Conservation (phyloP, 2,113 vertebrate species). For the Pipra filicauda region DNA sequence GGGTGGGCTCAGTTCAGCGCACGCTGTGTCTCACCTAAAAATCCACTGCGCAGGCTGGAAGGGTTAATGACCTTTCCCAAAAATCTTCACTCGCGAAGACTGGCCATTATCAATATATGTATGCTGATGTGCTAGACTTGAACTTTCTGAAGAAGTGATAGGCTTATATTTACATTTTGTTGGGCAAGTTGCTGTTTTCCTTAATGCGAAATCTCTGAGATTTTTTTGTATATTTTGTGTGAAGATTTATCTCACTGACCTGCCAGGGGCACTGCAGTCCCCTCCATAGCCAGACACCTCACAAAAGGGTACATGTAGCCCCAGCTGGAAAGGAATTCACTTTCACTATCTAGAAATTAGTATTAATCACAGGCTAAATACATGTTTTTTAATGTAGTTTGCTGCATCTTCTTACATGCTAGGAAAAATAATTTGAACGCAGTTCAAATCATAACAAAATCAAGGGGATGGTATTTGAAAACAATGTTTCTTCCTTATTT, state of each 20-base stretch:
- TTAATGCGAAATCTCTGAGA: not conserved
- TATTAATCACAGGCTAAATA: not conserved
- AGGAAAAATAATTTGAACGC: not conserved
- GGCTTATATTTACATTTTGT: not conserved
- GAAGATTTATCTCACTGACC: not conserved
- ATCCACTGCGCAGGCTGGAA: too few relatives aligned
- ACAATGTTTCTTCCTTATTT: not conserved
- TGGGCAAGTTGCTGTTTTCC: not conserved
- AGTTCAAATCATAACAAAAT: not conserved
- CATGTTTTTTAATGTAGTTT: not conserved
- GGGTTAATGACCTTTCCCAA: too few relatives aligned
- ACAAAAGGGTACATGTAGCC: fast-evolving
- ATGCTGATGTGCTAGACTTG: not conserved
- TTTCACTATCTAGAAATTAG: not conserved
- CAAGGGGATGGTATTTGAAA: not conserved
- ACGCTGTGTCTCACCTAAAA: too few relatives aligned
- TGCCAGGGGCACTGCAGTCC: too few relatives aligned
- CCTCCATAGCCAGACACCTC: not conserved
- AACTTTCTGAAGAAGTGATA: not conserved
- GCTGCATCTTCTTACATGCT: not conserved
- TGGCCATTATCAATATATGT: too few relatives aligned
- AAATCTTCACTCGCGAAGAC: too few relatives aligned
- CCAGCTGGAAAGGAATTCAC: not conserved
- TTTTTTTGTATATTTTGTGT: not conserved
- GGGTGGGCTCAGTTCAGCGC: too few relatives aligned